Evolutionary conservation across 1,140 invertebrate genomes (phyloP).

Genomic region (Oedothorax gibbosus): DNA sequence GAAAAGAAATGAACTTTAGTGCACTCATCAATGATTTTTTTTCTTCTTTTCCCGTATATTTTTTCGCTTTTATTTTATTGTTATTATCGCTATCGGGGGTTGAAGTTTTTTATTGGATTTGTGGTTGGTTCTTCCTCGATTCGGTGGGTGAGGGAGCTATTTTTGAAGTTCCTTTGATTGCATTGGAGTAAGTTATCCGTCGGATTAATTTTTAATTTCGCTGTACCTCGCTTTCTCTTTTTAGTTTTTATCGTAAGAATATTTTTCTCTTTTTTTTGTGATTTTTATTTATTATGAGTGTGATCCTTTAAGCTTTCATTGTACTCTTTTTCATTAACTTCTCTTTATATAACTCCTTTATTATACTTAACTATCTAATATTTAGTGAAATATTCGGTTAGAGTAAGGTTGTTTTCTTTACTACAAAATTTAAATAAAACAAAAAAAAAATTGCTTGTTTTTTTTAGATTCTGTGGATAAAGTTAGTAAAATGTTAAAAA

Average conservation of each 20-base stretch:
- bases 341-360: too few relatives aligned
- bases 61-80: conserved; percentile 49
- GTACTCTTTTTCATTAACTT: too few relatives aligned
- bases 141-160: conserved; percentile 14
- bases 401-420: too few relatives aligned
- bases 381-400: too few relatives aligned
- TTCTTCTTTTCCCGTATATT: conserved; percentile 45
- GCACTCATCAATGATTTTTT: conserved; percentile 54
- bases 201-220: conserved; percentile 57
- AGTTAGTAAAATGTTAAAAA: too few relatives aligned
- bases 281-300: not conserved
- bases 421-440: too few relatives aligned
- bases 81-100: conserved; percentile 46
- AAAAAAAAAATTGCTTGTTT: too few relatives aligned
- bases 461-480: too few relatives aligned
- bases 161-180: conserved; percentile 54
- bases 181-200: conserved; percentile 45
- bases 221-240: conserved; percentile 5
- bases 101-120: conserved; percentile 35
- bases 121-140: not conserved
- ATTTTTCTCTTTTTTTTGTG: not conserved
- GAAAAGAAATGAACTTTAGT: conserved; percentile 55
- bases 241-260: not conserved
- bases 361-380: too few relatives aligned
- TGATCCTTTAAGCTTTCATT: too few relatives aligned